Evolutionary conservation across 2,113 vertebrate species (phyloP).

Genomic region (Prinia subflava): DNA sequence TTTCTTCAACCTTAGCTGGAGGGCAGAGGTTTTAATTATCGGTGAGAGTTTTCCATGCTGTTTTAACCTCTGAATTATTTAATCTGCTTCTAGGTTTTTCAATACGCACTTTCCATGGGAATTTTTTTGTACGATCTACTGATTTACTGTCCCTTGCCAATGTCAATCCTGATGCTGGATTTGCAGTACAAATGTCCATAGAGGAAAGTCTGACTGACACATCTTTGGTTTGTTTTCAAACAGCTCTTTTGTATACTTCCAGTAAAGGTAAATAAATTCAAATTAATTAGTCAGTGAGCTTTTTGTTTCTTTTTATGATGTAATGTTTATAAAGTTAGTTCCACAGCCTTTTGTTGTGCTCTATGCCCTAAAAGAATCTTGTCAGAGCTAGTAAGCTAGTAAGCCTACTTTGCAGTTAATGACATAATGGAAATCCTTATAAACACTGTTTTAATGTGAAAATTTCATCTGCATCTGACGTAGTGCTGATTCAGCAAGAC

Average conservation of each 20-base stretch:
- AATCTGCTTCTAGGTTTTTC: conserved; percentile 83
- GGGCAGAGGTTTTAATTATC: neutral
- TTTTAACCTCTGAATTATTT: neutral
- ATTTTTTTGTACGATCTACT: conserved; percentile 97
- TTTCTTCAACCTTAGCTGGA: neutral
- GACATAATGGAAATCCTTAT: neutral
- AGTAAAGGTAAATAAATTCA: conserved; percentile 85
- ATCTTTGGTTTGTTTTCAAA: conserved; percentile 94
- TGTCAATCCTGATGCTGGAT: conserved; percentile 95
- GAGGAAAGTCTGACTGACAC: conserved; percentile 92
- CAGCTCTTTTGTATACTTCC: conserved; percentile 95
- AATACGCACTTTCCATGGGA: conserved; percentile 98
- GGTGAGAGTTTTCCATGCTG: neutral
- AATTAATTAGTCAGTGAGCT: neutral
- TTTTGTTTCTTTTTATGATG: neutral
- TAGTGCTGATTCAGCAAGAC: neutral
- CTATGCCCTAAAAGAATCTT: neutral
- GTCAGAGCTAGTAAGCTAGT: neutral
- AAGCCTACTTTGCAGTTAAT: neutral
- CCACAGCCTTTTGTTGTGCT: neutral
- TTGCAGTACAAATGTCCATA: conserved; percentile 97
- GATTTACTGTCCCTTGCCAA: conserved; percentile 96
- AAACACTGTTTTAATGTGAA: neutral
- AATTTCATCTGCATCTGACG: neutral
- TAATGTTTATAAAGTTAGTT: neutral